These are phyloP conservation scores for Mareca strepera DNA, from an alignment of 2,797 vertebrate species.

Conservation along the genomic window DNA sequence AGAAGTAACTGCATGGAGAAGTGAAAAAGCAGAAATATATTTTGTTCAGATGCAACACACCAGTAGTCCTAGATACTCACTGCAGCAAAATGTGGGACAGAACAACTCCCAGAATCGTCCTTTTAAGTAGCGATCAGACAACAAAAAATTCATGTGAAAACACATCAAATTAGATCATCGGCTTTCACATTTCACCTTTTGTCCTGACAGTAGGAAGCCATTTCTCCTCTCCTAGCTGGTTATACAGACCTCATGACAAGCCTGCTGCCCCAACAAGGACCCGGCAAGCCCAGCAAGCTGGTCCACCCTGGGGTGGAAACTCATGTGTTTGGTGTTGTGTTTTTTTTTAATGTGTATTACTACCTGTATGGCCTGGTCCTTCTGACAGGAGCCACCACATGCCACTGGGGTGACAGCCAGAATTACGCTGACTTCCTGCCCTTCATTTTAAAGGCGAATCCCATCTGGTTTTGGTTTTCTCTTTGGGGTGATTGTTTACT, in stretches of 20 bases:
- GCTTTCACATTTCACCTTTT: neutral
- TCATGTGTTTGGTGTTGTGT: neutral
- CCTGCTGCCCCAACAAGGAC: neutral
- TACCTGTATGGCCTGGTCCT: rapidly evolving
- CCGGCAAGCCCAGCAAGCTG: neutral
- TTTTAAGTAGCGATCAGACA: neutral
- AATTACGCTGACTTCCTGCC: neutral
- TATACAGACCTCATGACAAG: neutral
- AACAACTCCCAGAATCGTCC: neutral
- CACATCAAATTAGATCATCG: neutral
- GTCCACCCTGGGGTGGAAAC: neutral
- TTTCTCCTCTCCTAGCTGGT: neutral
- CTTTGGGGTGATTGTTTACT: slow-evolving; percentile 37
- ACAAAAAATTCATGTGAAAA: neutral
- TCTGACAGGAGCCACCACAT: neutral
- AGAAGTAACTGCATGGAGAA: neutral
- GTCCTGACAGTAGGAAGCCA: neutral
- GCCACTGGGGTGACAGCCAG: neutral
- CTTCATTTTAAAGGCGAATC: neutral
- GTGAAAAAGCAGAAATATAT: neutral
- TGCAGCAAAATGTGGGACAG: neutral
- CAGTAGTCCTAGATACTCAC: neutral
- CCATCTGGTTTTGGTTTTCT: slow-evolving; percentile 3
- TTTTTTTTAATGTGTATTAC: rapidly evolving
- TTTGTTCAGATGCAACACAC: neutral